Conservation (phyloP, 2,797 vertebrate species). For the Carduelis carduelis region DNA sequence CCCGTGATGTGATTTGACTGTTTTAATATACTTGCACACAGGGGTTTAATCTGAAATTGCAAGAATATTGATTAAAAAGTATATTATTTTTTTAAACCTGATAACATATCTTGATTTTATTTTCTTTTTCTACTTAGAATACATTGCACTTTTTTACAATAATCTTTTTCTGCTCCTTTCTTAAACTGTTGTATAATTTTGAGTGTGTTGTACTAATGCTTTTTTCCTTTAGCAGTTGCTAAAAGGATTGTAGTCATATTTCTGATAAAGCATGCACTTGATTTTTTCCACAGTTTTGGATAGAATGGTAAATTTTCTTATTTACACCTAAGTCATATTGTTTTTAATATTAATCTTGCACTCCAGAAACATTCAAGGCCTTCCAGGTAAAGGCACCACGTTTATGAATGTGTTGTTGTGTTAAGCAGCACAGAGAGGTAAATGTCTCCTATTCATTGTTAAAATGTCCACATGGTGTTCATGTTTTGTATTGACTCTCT, state of each 20-base stretch:
- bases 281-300: neutral
- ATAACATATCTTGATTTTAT: neutral
- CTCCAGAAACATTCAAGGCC: neutral
- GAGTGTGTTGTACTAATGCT: neutral
- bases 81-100: neutral
- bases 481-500: neutral
- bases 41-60: neutral
- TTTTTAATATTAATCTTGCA: neutral
- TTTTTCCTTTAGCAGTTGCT: neutral
- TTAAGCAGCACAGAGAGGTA: neutral
- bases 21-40: neutral
- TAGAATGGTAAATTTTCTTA: neutral
- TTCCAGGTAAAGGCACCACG: neutral
- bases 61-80: neutral
- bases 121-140: neutral
- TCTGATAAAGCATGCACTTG: neutral
- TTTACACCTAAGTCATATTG: neutral
- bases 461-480: neutral
- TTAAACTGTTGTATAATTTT: neutral
- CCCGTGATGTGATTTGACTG: fast-evolving
- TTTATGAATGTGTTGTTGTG: neutral
- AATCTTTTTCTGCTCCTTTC: neutral
- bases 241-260: neutral
- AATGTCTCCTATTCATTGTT: neutral
- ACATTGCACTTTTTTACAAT: neutral